Percentiles rank a stretch among this genome's conserved stretches.
Conservation (phyloP, 2,113 vertebrate genomes). For the Grantiella picta region DNA sequence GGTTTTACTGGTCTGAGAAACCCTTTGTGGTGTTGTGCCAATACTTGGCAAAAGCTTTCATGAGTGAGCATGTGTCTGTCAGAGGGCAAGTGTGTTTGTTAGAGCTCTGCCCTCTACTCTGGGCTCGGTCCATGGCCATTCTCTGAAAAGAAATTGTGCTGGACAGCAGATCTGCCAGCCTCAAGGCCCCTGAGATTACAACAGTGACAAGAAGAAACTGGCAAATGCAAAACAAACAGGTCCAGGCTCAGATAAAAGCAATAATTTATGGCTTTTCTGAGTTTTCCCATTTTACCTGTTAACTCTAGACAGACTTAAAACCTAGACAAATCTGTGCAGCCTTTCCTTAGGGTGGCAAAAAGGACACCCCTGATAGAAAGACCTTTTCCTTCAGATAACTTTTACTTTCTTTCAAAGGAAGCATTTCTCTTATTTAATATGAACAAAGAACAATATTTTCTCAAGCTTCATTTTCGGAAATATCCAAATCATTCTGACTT, state of each 20-base stretch:
- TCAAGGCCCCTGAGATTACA: not conserved
- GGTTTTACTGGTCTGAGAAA: not conserved
- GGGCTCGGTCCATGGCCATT: not conserved
- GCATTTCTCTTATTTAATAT: not conserved
- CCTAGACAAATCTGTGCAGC: not conserved
- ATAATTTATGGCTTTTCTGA: not conserved
- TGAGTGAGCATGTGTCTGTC: not conserved
- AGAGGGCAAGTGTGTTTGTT: not conserved
- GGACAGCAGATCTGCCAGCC: not conserved
- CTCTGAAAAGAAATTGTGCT: not conserved
- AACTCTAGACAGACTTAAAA: not conserved
- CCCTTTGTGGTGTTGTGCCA: not conserved
- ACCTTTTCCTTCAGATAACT: not conserved
- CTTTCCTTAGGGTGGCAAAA: not conserved
- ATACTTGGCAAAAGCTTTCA: not conserved
- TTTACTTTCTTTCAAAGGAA: not conserved
- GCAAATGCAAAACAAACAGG: not conserved
- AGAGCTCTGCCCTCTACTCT: not conserved
- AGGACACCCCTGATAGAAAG: not conserved
- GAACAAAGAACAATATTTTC: constrained; percentile 2
- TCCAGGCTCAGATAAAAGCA: not conserved
- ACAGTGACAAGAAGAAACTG: not conserved
- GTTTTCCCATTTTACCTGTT: not conserved
- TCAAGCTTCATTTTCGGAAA: constrained; percentile 3
- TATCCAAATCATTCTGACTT: not conserved